Evolutionary conservation across 2,888 invertebrate genomes (phyloP), one percentile per base, ranked within the genome.

Genomic region (Camptogramma bilineatum): DNA sequence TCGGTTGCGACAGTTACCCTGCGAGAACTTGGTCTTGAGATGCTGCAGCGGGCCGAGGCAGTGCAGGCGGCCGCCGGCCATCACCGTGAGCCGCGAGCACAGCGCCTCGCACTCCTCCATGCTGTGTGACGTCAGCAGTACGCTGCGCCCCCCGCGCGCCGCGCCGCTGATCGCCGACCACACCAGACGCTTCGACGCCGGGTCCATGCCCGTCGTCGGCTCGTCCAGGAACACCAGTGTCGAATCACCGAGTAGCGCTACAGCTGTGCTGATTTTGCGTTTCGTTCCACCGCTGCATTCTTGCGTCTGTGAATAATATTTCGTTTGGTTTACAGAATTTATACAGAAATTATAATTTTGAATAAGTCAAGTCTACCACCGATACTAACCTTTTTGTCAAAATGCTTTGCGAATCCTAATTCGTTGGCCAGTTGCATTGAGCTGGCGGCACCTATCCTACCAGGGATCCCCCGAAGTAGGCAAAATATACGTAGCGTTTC

Each of bases 101-200:
- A 97, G 88, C 24, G 96, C 96, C 88, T 97, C 97, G 85, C 97
- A 97, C 85, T 97, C 97, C 84, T 96, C 96, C 96, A 97, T 97
- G 76, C 90, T 90, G 85, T 92, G 92, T 52, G 92, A 90, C 71
- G 92, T 91, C 70, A 98, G 93, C 64, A 98, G 93, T 53, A 98
- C 94, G 66, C 97, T 96, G 50, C 97, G 97, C 0, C 95, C 94
- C 55, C 95, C 94, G 10, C 71, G 42, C 67, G 95, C 94, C 66
- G 94, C 94, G 4, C 71, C 77, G 75, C 83, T 87, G 31, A 97
- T 94, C 52, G 95, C 94, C 75, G 96, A 94, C 98, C 98, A 98
- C 10, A 98, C 94, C 66, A 96, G 95, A 3, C 97, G 94, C 74
- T 97, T 95, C 0, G 97, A 96, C 2, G 96, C 96, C 1, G 97